These are phyloP conservation scores for Opisthograptis luteolata DNA, from an alignment of 2,888 invertebrate genomes.

Conservation along the genomic window DNA sequence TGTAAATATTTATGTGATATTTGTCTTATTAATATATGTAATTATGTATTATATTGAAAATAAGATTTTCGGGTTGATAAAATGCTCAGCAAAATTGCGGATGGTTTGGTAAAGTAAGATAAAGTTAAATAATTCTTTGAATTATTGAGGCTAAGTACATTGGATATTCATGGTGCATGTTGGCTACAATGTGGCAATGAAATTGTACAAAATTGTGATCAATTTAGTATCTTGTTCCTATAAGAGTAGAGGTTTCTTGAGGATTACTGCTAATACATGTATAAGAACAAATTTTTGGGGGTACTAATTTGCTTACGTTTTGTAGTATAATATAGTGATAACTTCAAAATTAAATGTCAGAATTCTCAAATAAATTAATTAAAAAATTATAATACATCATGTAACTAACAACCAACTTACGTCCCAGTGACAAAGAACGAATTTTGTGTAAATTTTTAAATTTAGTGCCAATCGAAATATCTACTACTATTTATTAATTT, in stretches of 20 bases:
- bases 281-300: background rate
- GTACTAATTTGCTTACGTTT: background rate
- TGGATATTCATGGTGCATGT: constrained; percentile 17
- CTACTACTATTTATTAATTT: background rate
- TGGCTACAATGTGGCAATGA: background rate
- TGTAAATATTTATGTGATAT: constrained; percentile 19
- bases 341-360: background rate
- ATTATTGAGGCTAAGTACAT: constrained; percentile 2
- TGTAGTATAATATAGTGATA: background rate
- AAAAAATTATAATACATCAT: too few relatives aligned
- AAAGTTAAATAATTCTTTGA: background rate
- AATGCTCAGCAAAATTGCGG: constrained; percentile 12
- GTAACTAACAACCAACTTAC: too few relatives aligned
- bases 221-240: background rate
- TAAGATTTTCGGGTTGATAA: constrained; percentile 28
- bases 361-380: too few relatives aligned
- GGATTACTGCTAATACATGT: too few relatives aligned
- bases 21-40: background rate
- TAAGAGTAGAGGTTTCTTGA: too few relatives aligned
- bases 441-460: too few relatives aligned
- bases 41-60: constrained; percentile 24
- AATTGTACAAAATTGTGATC: background rate
- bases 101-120: background rate
- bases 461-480: too few relatives aligned
- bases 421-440: too few relatives aligned